Base-by-base conservation (phyloP, 1,140 invertebrate species). In the Lasaia peninsularis region DNA sequence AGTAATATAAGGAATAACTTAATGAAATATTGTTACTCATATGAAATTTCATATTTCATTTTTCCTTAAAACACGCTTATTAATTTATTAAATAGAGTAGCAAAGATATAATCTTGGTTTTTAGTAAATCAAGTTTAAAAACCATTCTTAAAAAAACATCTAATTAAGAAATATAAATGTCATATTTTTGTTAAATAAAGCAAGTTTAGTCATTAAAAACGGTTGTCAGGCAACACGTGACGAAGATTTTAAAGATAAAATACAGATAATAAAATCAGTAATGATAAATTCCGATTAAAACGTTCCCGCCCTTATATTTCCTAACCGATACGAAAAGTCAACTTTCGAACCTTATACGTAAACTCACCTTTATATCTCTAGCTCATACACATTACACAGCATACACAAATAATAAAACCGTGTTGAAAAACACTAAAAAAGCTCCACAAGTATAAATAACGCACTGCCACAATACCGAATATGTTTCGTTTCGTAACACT, bases 361-460 rank as follows among this genome's bases (percentile, higher is more conserved):
- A 63, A 73, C 78, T 80, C 58, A 80, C 78, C 75, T 80, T 74
- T 71, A 63, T 62, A 75, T 71, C 63, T 68, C 70, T 65, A 78
- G 66, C 63, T 64, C 70, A 81, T 82, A 65, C 65, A 67, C 71
- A 84, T 82, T 63, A 75, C 77, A 78, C 28, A 68, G 60, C 66
- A 59, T 63, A 60, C 67, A 65, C 68, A 69, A 44, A 50, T 20
- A 50, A 21, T 37, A 67, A 65, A 67, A 65, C 58, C 56, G 56
- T 49, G 59, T 68, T 63, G 60, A 62, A 67, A 57, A 64, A 67
- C 66, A 75, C 64, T 64, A 64, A 63, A 65, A n/a, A 62, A 51
- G 32, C 54, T 54, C 53, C 73, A 80, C 77, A 71, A 63, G 62
- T 72, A 84, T 71, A 63, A 69, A 54, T 69, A 68, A 33, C 52